Evolutionary conservation across 2,888 invertebrate species (phyloP).

Genomic region (Ectobius pallidus): DNA sequence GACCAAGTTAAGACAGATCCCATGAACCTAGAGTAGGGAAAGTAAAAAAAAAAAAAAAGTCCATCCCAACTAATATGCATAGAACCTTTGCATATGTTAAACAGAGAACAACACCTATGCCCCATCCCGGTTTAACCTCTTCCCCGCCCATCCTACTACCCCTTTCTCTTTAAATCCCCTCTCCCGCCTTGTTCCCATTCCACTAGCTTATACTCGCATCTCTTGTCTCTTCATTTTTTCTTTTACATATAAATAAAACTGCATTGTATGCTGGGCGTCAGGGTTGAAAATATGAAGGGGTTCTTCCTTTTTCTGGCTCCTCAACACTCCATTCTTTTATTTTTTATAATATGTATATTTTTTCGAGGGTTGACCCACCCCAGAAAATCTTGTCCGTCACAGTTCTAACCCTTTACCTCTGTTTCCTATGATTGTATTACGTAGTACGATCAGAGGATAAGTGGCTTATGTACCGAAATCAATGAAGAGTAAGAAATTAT

Average conservation of each 20-base stretch:
- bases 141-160: slow-evolving; percentile 22
- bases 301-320: background rate
- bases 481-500: no score
- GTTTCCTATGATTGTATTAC: background rate
- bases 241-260: slow-evolving; percentile 29
- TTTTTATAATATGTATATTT: slow-evolving; percentile 20
- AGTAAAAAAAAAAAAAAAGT: no score
- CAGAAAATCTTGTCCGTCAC: slow-evolving; percentile 42
- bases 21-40: no score
- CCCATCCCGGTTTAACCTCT: slow-evolving; percentile 1
- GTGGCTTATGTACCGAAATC: background rate
- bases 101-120: slow-evolving; percentile 4
- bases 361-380: slow-evolving; percentile 20
- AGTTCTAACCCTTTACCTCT: slow-evolving; percentile 26
- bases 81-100: slow-evolving; percentile 3
- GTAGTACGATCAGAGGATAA: background rate
- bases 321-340: slow-evolving; percentile 22
- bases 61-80: slow-evolving; percentile 8
- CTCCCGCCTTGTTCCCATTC: no score
- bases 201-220: background rate
- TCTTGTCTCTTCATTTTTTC: slow-evolving; percentile 20
- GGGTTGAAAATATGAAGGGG: slow-evolving; percentile 29
- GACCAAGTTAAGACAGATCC: no score
- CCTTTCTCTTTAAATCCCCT: slow-evolving; percentile 11
- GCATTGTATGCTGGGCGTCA: slow-evolving; percentile 24